Conservation (phyloP, 2,113 vertebrate genomes). For the Chauna torquata region DNA sequence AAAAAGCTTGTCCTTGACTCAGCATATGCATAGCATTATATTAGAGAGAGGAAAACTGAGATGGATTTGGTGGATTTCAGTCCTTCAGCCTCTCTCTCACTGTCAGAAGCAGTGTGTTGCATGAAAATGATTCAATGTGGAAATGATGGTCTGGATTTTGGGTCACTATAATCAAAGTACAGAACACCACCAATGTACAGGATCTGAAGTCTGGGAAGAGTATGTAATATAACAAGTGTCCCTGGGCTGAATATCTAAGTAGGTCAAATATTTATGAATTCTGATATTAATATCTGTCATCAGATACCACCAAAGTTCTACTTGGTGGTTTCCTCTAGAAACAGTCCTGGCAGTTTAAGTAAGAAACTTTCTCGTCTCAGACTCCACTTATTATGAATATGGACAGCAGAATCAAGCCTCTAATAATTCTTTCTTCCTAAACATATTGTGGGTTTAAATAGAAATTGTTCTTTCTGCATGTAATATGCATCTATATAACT, state of each 20-base stretch:
- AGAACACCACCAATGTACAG: background rate
- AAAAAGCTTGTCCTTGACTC: background rate
- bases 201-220: background rate
- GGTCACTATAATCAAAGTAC: accelerated
- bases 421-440: background rate
- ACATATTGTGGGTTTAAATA: background rate
- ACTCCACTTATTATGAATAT: background rate
- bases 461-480: background rate
- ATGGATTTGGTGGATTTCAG: background rate
- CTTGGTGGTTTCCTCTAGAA: background rate
- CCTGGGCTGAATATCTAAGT: background rate
- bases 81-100: background rate
- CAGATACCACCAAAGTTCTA: background rate
- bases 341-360: background rate
- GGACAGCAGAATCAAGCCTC: background rate
- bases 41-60: background rate
- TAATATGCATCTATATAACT: background rate
- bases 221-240: background rate
- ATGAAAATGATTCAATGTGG: background rate
- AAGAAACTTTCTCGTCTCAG: background rate
- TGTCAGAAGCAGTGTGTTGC: background rate
- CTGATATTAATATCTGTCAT: background rate
- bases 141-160: background rate
- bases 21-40: background rate
- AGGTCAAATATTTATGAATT: background rate